Conservation (phyloP, 2,113 vertebrate species). For the Chloropsis cyanopogon region DNA sequence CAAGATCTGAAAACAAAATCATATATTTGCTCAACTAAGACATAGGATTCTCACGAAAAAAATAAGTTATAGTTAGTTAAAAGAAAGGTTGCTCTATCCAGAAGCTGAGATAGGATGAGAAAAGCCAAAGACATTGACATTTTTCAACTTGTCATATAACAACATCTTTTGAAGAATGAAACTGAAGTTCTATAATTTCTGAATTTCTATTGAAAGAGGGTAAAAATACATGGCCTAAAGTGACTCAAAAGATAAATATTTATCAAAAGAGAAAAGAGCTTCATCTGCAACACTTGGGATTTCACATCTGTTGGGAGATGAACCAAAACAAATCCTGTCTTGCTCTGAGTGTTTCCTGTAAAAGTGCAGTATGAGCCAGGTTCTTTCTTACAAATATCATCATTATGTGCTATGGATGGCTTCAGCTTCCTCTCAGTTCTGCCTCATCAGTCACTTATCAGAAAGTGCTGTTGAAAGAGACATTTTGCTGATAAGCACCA, state of each 20-base stretch:
- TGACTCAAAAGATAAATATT: neutral
- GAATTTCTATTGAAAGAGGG: neutral
- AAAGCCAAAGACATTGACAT: neutral
- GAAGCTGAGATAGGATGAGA: neutral
- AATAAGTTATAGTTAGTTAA: neutral
- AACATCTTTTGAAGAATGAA: neutral
- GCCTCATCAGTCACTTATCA: neutral
- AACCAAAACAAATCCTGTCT: conserved; percentile 14
- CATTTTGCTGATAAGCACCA: neutral
- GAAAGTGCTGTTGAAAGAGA: neutral
- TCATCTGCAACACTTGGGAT: neutral
- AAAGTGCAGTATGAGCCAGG: neutral
- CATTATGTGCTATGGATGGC: neutral
- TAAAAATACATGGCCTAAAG: neutral
- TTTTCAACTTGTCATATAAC: neutral
- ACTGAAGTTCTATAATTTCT: neutral
- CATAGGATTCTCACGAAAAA: neutral
- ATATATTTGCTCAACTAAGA: neutral
- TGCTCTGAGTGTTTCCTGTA: neutral
- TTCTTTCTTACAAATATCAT: neutral
- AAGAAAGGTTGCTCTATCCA: neutral
- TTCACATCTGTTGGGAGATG: neutral
- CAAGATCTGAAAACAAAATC: neutral
- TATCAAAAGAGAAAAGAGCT: neutral
- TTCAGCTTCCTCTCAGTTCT: neutral